These are phyloP conservation scores for Drosophila ustulata DNA, from an alignment of 2,888 invertebrate species.

Conservation along the genomic window DNA sequence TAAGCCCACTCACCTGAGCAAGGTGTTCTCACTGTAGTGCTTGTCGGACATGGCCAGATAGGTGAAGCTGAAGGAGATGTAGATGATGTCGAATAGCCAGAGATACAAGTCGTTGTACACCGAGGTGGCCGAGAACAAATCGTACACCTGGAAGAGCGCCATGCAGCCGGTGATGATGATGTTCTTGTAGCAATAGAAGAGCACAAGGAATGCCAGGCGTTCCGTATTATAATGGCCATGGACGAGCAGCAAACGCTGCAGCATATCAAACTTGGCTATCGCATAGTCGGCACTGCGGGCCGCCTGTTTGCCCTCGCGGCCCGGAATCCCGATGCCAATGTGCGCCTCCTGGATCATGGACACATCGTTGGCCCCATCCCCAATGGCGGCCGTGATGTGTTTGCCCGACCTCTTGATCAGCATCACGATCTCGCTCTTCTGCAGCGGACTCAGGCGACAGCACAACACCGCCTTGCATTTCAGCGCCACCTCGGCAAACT, in stretches of 20 bases:
- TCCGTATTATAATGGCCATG: constrained; percentile 94
- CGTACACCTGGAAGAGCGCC: constrained; percentile 86
- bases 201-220: constrained; percentile 89
- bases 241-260: constrained; percentile 90
- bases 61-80: constrained; percentile 90
- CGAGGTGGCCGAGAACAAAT: constrained; percentile 87
- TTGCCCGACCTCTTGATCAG: constrained; percentile 87
- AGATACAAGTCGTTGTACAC: constrained; percentile 90
- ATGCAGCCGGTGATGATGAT: constrained; percentile 89
- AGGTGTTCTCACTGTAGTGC: constrained; percentile 86
- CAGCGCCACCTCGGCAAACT: constrained; percentile 89
- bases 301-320: constrained; percentile 89
- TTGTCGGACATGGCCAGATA: constrained; percentile 91
- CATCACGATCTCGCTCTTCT: constrained; percentile 95
- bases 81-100: constrained; percentile 90
- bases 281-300: constrained; percentile 93
- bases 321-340: constrained; percentile 92
- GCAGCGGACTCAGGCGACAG: constrained; percentile 94
- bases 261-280: constrained; percentile 91
- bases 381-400: constrained; percentile 95
- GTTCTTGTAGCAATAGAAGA: constrained; percentile 95
- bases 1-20: constrained; percentile 84
- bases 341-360: constrained; percentile 99
- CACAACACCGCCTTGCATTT: constrained; percentile 93
- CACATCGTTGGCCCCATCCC: constrained; percentile 98